These are phyloP conservation scores for Calidris pygmaea DNA, from an alignment of 2,113 vertebrate genomes.

Conservation along the genomic window DNA sequence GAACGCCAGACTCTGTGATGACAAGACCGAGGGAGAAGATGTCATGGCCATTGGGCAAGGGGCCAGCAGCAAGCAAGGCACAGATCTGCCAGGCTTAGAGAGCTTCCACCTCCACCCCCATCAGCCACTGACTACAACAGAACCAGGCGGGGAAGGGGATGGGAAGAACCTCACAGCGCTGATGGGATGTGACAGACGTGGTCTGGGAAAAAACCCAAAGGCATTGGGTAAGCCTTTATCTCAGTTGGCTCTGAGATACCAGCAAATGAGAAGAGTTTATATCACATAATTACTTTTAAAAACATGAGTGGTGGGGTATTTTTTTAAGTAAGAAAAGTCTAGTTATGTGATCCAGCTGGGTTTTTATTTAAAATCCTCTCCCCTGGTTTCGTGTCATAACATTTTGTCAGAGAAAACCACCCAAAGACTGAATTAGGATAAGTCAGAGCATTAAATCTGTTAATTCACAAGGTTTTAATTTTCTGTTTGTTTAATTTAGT, in stretches of 20 bases:
- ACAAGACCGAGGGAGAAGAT: background rate
- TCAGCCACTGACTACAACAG: fast-evolving
- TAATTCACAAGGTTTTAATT: background rate
- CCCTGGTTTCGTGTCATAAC: background rate
- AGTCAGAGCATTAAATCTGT: background rate
- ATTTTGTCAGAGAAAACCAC: background rate
- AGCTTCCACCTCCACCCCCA: background rate
- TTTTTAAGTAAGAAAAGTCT: background rate
- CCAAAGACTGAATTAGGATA: background rate
- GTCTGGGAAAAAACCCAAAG: background rate
- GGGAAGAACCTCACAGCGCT: background rate
- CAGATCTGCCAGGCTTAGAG: background rate
- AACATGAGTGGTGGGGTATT: background rate
- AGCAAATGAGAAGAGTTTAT: background rate
- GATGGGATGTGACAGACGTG: background rate
- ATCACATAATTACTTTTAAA: background rate
- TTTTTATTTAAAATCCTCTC: background rate
- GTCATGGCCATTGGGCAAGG: background rate
- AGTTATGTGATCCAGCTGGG: background rate
- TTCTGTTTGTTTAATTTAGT: background rate
- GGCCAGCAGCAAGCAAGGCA: background rate
- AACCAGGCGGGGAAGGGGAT: background rate
- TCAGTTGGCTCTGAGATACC: background rate
- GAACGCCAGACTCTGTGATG: background rate
- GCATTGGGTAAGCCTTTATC: background rate